Percentiles rank a stretch among this genome's conserved stretches.
These are phyloP conservation scores for Irena cyanogastra DNA, from an alignment of 2,113 vertebrate genomes.

Conservation along the genomic window DNA sequence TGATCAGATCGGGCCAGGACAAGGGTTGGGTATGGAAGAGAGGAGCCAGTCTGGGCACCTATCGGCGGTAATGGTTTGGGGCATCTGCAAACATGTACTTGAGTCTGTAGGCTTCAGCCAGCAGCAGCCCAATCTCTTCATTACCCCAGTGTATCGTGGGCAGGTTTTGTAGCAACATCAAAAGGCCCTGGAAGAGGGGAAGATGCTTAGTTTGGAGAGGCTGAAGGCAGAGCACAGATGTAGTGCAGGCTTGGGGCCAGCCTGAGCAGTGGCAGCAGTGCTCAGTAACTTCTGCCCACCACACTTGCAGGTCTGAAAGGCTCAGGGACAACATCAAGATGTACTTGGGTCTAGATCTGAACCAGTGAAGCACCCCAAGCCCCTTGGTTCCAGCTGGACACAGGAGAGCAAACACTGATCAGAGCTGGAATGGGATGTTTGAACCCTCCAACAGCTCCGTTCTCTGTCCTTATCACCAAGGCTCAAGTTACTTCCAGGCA, in stretches of 20 bases:
- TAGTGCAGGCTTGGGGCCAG: neutral
- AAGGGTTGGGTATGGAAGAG: neutral
- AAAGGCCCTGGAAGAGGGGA: slow-evolving; percentile 82
- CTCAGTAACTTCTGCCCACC: neutral
- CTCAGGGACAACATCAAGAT: neutral
- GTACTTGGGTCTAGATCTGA: neutral
- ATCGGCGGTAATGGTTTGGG: slow-evolving; percentile 96
- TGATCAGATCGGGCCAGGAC: slow-evolving; percentile 64
- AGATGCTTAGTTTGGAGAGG: neutral
- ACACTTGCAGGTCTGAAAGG: neutral
- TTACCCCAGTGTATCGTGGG: slow-evolving; percentile 99
- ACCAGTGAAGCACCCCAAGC: neutral
- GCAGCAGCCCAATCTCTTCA: slow-evolving; percentile 93
- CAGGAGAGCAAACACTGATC: neutral
- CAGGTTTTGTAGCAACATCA: slow-evolving; percentile 97
- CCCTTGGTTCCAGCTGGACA: neutral
- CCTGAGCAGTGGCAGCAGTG: neutral
- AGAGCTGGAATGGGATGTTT: neutral
- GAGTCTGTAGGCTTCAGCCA: slow-evolving; percentile 97
- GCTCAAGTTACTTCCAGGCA: neutral
- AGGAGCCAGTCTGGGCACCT: slow-evolving; percentile 62
- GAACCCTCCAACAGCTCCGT: neutral
- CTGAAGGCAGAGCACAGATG: neutral
- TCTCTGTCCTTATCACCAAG: neutral
- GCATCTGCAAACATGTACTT: slow-evolving; percentile 99